Conservation (phyloP, 2,113 vertebrate genomes). For the Pachycephala philippinensis region DNA sequence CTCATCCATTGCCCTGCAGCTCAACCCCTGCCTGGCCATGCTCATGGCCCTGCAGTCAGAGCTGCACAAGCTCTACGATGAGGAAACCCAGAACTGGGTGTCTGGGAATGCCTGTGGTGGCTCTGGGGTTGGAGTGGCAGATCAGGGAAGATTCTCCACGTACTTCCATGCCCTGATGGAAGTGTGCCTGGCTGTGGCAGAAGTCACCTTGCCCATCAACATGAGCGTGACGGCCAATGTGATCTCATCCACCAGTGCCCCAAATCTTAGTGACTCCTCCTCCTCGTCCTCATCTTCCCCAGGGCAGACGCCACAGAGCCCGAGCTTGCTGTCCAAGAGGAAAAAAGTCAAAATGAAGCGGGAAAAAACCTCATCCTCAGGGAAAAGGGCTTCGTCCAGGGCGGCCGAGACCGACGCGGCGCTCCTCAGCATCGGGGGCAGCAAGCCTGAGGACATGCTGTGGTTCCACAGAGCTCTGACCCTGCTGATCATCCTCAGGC, state of each 20-base stretch:
- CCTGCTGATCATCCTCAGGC: slow-evolving; percentile 92
- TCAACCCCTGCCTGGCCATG: slow-evolving; percentile 94
- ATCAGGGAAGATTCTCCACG: slow-evolving; percentile 92
- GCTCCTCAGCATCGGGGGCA: slow-evolving; percentile 86
- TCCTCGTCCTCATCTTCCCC: slow-evolving; percentile 95
- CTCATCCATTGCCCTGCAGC: slow-evolving; percentile 90
- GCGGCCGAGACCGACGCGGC: slow-evolving; percentile 78
- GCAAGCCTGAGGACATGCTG: slow-evolving; percentile 96
- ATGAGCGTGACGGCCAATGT: slow-evolving; percentile 82
- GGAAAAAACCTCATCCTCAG: slow-evolving; percentile 83
- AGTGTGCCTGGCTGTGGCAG: slow-evolving; percentile 91
- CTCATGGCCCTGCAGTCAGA: slow-evolving; percentile 96
- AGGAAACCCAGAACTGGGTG: slow-evolving; percentile 92
- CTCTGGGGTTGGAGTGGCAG: slow-evolving; percentile 73
- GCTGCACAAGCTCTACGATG: slow-evolving; percentile 90
- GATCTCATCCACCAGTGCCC: slow-evolving; percentile 83
- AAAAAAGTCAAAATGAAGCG: slow-evolving; percentile 99
- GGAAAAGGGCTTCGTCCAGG: slow-evolving; percentile 80
- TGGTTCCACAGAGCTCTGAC: slow-evolving; percentile 98
- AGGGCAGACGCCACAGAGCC: slow-evolving; percentile 94
- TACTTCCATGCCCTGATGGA: slow-evolving; percentile 98
- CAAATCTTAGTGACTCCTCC: slow-evolving; percentile 93
- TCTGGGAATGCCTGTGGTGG: slow-evolving; percentile 70
- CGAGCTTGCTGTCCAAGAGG: slow-evolving; percentile 92
- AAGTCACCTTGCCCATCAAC: slow-evolving; percentile 92